Evolutionary conservation across 2,888 invertebrate genomes (phyloP).

Genomic region (Fragum whitleyi): DNA sequence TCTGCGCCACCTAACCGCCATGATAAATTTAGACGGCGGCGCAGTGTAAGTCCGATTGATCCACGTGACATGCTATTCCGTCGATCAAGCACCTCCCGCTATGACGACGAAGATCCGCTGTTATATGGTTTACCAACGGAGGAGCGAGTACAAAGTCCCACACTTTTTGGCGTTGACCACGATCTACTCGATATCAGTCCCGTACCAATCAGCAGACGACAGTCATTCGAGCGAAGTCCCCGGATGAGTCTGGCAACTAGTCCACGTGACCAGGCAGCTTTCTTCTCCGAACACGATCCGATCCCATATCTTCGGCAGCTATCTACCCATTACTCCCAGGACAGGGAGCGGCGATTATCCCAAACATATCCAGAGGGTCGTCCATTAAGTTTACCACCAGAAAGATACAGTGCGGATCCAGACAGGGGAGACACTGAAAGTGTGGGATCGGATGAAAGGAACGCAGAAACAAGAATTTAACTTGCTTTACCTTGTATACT

Average conservation of each 20-base stretch:
- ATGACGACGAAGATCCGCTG: slow-evolving; percentile 72
- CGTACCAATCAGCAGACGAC: slow-evolving; percentile 72
- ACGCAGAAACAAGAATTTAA: slow-evolving; percentile 31
- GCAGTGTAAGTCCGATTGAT: slow-evolving; percentile 74
- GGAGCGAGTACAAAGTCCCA: slow-evolving; percentile 75
- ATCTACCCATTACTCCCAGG: slow-evolving; percentile 56
- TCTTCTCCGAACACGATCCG: slow-evolving; percentile 79
- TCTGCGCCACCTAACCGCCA: slow-evolving; percentile 54
- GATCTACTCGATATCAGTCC: slow-evolving; percentile 77
- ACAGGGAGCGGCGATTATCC: slow-evolving; percentile 54
- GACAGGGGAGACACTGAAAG: slow-evolving; percentile 55
- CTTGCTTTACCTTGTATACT: not conserved
- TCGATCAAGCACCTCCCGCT: slow-evolving; percentile 73
- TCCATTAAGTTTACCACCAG: slow-evolving; percentile 51
- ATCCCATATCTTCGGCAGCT: slow-evolving; percentile 65
- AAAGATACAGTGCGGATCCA: slow-evolving; percentile 28
- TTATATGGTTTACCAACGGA: slow-evolving; percentile 74
- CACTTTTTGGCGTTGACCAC: slow-evolving; percentile 75
- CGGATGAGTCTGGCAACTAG: slow-evolving; percentile 76
- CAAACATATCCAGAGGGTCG: slow-evolving; percentile 59
- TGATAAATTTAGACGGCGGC: slow-evolving; percentile 64
- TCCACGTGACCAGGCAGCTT: slow-evolving; percentile 74
- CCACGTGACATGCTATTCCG: slow-evolving; percentile 60
- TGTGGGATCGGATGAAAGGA: slow-evolving; percentile 47
- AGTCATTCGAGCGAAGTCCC: slow-evolving; percentile 76